Evolutionary conservation across 2,113 vertebrate genomes (phyloP).

Genomic region (Sisor rabdophorus): DNA sequence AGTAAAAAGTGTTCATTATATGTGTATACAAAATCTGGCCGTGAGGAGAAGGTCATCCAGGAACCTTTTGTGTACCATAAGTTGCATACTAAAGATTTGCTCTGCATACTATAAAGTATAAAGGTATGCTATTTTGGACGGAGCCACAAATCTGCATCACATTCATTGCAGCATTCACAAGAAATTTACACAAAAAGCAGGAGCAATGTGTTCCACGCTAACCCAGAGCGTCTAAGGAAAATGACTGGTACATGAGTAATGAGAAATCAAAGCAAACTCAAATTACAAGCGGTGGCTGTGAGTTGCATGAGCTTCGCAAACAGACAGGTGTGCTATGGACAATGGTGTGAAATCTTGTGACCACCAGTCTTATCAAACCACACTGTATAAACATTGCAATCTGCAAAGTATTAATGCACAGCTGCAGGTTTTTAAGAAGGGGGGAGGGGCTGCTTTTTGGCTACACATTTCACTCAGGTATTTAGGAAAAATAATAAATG

Average conservation of each 20-base stretch:
- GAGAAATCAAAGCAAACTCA: conserved; percentile 34
- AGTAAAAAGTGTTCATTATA: too few species aligned
- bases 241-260: conserved; percentile 27
- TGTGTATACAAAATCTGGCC: too few species aligned
- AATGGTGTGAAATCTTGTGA: conserved; percentile 25
- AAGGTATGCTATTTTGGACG: neutral
- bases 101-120: too few species aligned
- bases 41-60: too few species aligned
- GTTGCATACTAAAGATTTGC: too few species aligned
- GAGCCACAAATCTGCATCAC: neutral
- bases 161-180: conserved; percentile 1
- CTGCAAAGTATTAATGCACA: neutral
- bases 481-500: neutral
- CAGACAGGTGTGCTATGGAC: conserved; percentile 27
- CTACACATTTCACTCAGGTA: neutral
- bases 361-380: neutral
- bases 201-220: neutral
- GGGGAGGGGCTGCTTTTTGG: neutral
- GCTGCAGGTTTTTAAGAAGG: neutral
- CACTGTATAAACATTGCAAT: neutral
- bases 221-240: conserved; percentile 7
- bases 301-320: conserved; percentile 35
- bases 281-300: conserved; percentile 20
- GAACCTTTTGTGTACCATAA: too few species aligned
- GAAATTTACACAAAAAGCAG: neutral